A percentile compares a stretch with the other conserved stretches of the same genome.
These are phyloP conservation scores for Zosterops lateralis DNA, from an alignment of 2,113 vertebrate genomes.

Conservation along the genomic window DNA sequence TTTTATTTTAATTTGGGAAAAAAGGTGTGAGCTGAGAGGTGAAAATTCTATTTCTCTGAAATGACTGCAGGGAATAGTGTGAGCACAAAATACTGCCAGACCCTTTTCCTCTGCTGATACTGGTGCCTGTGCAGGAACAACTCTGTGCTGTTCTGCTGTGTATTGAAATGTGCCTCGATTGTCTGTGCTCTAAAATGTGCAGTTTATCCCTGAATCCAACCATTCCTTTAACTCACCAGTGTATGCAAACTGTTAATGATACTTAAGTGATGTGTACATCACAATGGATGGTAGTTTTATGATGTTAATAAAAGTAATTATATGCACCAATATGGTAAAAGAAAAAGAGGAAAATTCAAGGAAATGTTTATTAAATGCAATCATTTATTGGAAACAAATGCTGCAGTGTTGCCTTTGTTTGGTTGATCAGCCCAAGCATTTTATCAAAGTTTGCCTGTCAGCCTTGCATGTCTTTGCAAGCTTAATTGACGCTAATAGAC, in stretches of 20 bases:
- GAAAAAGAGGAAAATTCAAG: constrained; percentile 60
- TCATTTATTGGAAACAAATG: constrained; percentile 68
- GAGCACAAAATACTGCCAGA: background rate
- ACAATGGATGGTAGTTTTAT: constrained; percentile 62
- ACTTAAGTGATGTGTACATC: constrained; percentile 69
- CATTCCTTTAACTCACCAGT: constrained; percentile 37
- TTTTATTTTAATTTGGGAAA: background rate
- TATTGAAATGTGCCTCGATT: background rate
- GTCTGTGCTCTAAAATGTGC: background rate
- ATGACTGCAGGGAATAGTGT: background rate
- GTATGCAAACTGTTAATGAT: constrained; percentile 69
- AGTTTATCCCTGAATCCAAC: background rate
- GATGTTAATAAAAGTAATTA: constrained; percentile 76
- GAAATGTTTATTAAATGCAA: constrained; percentile 77
- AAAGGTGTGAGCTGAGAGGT: background rate
- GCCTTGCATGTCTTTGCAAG: constrained; percentile 35
- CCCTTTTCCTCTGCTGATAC: background rate
- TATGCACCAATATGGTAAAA: constrained; percentile 67
- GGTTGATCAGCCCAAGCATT: constrained; percentile 54
- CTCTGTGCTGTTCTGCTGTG: background rate
- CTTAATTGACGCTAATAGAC: constrained; percentile 67
- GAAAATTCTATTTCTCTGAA: background rate
- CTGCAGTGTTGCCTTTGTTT: constrained; percentile 64
- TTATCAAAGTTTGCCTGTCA: constrained; percentile 72
- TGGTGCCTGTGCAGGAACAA: background rate